These are phyloP conservation scores for Trichomalopsis sarcophagae DNA, from an alignment of 1,140 invertebrate genomes.

Conservation along the genomic window DNA sequence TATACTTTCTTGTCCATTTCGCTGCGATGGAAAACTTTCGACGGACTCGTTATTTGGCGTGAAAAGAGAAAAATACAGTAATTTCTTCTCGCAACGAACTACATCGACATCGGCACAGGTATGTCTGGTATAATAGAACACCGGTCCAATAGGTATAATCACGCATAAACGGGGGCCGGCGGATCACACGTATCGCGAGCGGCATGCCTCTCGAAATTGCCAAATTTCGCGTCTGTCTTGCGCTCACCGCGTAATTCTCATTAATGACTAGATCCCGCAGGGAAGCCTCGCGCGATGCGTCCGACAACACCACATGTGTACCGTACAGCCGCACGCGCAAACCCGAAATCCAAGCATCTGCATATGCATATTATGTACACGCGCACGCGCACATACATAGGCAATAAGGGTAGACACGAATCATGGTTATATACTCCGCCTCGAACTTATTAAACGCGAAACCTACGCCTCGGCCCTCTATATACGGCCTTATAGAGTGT, in stretches of 20 bases:
- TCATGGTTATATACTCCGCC: background rate
- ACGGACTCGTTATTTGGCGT: no score
- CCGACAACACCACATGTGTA: background rate
- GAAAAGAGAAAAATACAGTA: no score
- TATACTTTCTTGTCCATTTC: no score
- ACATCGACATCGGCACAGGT: no score
- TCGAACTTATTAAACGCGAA: background rate
- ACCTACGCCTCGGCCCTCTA: background rate
- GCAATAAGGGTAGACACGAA: background rate
- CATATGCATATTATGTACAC: constrained; percentile 4
- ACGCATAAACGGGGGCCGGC: background rate
- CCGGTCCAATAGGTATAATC: background rate
- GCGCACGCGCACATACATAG: background rate
- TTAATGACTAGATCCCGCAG: background rate
- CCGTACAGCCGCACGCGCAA: background rate
- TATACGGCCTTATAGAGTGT: background rate
- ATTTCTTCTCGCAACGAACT: no score
- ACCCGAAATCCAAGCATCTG: background rate
- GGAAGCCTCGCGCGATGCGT: background rate
- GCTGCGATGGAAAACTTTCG: no score
- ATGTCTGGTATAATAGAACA: background rate
- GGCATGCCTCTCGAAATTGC: background rate
- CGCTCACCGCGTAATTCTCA: background rate
- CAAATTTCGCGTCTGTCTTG: constrained; percentile 1
- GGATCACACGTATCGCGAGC: background rate